Conservation (phyloP, 2,113 vertebrate species). For the Malurus alboscapulatus region DNA sequence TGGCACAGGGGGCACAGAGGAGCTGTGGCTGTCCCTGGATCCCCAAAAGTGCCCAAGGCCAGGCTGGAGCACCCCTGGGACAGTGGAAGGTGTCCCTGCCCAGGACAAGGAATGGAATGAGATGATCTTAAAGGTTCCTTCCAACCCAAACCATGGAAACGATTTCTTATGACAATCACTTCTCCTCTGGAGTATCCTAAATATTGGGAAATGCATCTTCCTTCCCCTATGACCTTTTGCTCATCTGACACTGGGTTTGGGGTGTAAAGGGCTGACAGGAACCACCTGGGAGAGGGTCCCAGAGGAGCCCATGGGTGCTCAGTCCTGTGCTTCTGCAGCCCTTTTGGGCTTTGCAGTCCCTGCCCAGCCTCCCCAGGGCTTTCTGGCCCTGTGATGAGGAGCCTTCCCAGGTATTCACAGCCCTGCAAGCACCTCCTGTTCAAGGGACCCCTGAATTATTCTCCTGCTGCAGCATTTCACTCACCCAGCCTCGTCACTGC, state of each 20-base stretch:
- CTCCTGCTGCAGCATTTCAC: neutral
- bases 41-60: neutral
- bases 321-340: rapidly evolving
- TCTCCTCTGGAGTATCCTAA: neutral
- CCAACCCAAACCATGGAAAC: neutral
- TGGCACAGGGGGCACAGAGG: neutral
- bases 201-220: neutral
- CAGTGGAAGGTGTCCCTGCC: neutral
- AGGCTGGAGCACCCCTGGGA: rapidly evolving
- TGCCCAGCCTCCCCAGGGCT: neutral
- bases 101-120: no score
- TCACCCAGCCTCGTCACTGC: neutral
- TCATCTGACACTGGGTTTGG: neutral
- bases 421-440: neutral
- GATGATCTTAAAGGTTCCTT: neutral
- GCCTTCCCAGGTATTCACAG: conserved; percentile 8
- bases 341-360: neutral
- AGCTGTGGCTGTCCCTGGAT: neutral
- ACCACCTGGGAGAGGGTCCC: neutral
- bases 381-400: neutral
- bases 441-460: neutral
- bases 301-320: neutral
- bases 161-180: neutral
- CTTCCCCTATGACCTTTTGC: rapidly evolving
- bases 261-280: neutral